Evolutionary conservation across 2,113 vertebrate genomes (phyloP).

Genomic region (Plotosus lineatus): DNA sequence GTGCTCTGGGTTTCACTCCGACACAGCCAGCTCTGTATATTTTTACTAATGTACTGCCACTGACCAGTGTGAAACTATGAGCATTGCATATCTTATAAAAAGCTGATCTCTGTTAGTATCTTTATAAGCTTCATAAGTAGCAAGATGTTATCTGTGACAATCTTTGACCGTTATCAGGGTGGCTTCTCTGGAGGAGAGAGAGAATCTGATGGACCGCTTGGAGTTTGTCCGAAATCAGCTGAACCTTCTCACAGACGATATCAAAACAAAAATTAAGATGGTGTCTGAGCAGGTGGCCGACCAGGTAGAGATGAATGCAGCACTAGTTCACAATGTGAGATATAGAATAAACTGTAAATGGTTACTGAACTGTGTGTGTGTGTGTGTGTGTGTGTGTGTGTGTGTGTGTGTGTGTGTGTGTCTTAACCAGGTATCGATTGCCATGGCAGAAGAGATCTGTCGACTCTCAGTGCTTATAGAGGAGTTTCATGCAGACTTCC

Average conservation of each 20-base stretch:
- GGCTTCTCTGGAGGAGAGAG: conserved; percentile 84
- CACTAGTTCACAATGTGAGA: neutral
- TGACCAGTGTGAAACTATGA: neutral
- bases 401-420: conserved; percentile 19
- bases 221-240: conserved; percentile 92
- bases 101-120: neutral
- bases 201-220: conserved; percentile 84
- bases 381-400: conserved; percentile 1
- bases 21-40: neutral
- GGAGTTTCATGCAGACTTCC: conserved; percentile 90
- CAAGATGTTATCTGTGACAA: neutral
- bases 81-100: neutral
- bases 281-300: conserved; percentile 88
- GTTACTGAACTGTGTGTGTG: neutral
- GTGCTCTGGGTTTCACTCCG: conserved; percentile 16
- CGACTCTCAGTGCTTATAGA: conserved; percentile 91
- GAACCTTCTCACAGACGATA: conserved; percentile 83
- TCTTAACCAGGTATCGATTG: conserved; percentile 84
- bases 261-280: conserved; percentile 87
- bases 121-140: neutral
- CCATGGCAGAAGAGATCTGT: conserved; percentile 96
- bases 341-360: neutral
- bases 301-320: conserved; percentile 72
- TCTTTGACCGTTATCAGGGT: conserved; percentile 72
- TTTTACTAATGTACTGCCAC: neutral